These are phyloP conservation scores for Drosophila meridionalis DNA, from an alignment of 2,888 invertebrate genomes.

Conservation along the genomic window DNA sequence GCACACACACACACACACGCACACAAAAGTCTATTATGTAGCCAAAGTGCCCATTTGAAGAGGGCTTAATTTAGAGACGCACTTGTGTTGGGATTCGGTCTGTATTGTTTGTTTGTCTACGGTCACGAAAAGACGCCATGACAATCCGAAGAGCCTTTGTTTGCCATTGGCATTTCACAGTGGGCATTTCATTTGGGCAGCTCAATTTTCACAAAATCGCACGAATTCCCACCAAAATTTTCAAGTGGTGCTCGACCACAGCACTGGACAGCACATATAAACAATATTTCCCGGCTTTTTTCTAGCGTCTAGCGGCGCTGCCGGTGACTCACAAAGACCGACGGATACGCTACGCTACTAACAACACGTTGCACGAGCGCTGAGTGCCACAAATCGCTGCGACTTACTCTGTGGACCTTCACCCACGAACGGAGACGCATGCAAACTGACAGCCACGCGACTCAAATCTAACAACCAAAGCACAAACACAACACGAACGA, in stretches of 20 bases:
- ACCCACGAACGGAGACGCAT: conserved; percentile 65
- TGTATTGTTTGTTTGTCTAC: conserved; percentile 30
- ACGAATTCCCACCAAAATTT: conserved; percentile 17
- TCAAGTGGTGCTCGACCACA: conserved; percentile 62
- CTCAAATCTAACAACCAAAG: conserved; percentile 58
- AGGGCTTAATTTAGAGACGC: conserved; percentile 22
- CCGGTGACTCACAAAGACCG: conserved; percentile 50
- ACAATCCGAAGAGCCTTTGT: conserved; percentile 58
- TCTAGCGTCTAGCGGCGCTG: conserved; percentile 30
- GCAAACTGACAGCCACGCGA: conserved; percentile 68
- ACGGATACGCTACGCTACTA: conserved; percentile 29
- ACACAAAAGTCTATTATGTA: conserved; percentile 19
- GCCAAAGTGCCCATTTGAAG: conserved; percentile 10
- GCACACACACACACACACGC: neutral
- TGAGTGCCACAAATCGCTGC: conserved; percentile 22
- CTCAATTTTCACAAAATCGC: conserved; percentile 52
- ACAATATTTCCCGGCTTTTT: conserved; percentile 61
- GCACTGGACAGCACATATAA: conserved; percentile 44
- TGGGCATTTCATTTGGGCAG: conserved; percentile 14
- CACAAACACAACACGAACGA: conserved; percentile 64
- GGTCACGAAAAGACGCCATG: conserved; percentile 54
- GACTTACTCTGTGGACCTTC: conserved; percentile 54
- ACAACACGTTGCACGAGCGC: conserved; percentile 35
- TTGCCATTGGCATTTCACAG: conserved; percentile 48
- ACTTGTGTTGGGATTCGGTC: conserved; percentile 21